Evolutionary conservation across 2,797 vertebrate species (phyloP).

Genomic region (Protonibea diacanthus): DNA sequence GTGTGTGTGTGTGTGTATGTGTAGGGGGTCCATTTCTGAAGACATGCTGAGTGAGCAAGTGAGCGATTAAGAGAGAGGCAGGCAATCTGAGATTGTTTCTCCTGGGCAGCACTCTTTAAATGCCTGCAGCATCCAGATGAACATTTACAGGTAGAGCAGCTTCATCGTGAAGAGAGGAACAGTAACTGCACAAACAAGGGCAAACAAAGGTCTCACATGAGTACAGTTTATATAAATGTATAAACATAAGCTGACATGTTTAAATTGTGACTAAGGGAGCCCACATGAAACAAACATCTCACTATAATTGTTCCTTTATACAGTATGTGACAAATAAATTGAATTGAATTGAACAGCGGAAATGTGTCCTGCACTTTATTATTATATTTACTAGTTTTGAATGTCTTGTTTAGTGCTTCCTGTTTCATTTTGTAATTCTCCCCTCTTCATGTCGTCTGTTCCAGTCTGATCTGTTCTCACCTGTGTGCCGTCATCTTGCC

Average conservation of each 20-base stretch:
- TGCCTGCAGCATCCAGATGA: constrained; percentile 54
- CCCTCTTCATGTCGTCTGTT: too few relatives aligned
- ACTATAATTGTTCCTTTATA: too few relatives aligned
- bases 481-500: too few relatives aligned
- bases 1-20: constrained; percentile 2
- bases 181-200: background rate
- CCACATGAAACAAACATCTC: background rate
- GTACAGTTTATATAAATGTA: background rate
- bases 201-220: background rate
- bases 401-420: too few relatives aligned
- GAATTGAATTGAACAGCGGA: background rate
- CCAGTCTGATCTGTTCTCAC: too few relatives aligned
- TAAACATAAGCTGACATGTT: background rate
- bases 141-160: constrained; percentile 34
- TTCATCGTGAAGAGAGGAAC: background rate
- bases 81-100: constrained; percentile 54
- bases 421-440: too few relatives aligned
- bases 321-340: too few relatives aligned
- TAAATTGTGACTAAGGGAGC: background rate
- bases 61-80: constrained; percentile 61
- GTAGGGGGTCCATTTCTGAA: constrained; percentile 39
- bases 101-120: constrained; percentile 41
- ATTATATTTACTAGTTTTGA: too few relatives aligned
- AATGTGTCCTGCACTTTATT: too few relatives aligned
- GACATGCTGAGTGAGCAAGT: constrained; percentile 70